Evolutionary conservation across 2,113 vertebrate genomes (phyloP).

Genomic region (Puffinus mauretanicus): DNA sequence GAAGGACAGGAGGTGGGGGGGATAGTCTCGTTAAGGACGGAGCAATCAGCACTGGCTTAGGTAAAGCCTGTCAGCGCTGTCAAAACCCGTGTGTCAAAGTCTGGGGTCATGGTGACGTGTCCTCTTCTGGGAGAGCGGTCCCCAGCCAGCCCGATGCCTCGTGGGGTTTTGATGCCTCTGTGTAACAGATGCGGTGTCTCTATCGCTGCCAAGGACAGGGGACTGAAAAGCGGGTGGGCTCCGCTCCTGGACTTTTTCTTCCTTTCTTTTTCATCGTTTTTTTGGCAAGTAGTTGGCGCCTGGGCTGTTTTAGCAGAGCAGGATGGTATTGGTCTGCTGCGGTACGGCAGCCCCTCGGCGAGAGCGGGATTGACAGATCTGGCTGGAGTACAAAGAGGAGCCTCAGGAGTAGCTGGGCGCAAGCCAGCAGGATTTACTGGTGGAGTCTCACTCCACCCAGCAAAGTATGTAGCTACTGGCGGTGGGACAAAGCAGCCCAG

Average conservation of each 20-base stretch:
- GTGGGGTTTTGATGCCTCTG: not conserved
- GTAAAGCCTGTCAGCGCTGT: not conserved
- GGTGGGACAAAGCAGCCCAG: not conserved
- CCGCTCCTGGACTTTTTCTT: not conserved
- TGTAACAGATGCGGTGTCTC: not conserved
- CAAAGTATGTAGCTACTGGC: constrained; percentile 27
- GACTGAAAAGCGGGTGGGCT: not conserved
- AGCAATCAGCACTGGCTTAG: not conserved
- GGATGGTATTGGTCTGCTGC: not conserved
- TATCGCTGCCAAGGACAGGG: not conserved
- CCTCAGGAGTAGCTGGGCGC: not conserved
- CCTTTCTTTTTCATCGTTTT: not conserved
- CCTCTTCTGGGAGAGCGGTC: not conserved
- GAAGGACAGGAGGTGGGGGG: not conserved
- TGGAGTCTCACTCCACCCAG: not conserved
- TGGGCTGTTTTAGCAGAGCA: constrained; percentile 14
- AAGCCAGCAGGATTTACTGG: constrained; percentile 33
- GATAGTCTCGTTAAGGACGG: not conserved
- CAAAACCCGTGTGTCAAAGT: not conserved
- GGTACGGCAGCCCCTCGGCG: not conserved
- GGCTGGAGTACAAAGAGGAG: constrained; percentile 41
- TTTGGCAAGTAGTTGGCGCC: not conserved
- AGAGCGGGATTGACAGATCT: constrained; percentile 13
- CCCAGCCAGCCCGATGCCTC: not conserved
- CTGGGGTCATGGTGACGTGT: rapidly evolving